Conservation (phyloP, 53 echinoderm and acorn worm species). For the Holothuria leucospilota region DNA sequence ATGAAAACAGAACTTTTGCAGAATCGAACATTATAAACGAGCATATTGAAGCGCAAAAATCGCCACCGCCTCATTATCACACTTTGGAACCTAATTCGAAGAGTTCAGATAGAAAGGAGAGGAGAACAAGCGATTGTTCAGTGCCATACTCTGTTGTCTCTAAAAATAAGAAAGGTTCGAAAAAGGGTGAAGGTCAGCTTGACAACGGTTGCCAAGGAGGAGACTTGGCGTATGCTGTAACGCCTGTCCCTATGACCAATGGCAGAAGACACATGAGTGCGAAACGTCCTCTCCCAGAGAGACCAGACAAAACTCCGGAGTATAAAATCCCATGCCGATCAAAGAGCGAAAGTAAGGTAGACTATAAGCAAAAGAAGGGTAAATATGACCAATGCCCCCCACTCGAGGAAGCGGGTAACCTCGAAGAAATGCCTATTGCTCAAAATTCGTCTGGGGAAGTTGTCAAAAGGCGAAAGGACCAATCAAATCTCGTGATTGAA, state of each 20-base stretch:
- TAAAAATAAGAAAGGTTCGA: slow-evolving; percentile 22
- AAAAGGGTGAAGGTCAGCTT: background rate
- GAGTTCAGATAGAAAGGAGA: background rate
- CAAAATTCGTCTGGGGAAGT: background rate
- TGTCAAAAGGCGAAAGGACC: background rate
- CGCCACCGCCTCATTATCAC: background rate
- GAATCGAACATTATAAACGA: slow-evolving; percentile 16
- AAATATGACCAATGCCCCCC: background rate
- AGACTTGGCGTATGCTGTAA: slow-evolving; percentile 23
- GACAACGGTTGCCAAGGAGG: background rate
- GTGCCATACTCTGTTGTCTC: slow-evolving; percentile 31
- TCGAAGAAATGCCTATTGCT: background rate
- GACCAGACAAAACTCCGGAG: background rate
- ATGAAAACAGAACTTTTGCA: background rate
- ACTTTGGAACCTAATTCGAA: slow-evolving; percentile 26
- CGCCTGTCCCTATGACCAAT: slow-evolving; percentile 7
- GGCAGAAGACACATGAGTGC: slow-evolving; percentile 29
- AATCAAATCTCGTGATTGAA: slow-evolving; percentile 2
- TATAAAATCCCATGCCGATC: slow-evolving; percentile 20
- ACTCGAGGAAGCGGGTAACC: background rate
- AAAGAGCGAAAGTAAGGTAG: slow-evolving; percentile 4
- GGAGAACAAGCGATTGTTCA: slow-evolving; percentile 12
- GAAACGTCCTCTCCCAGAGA: slow-evolving; percentile 33
- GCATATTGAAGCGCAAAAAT: background rate
- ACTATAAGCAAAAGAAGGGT: background rate